Base-by-base conservation (phyloP, 2,888 invertebrate genomes). In the Melanargia galathea region DNA sequence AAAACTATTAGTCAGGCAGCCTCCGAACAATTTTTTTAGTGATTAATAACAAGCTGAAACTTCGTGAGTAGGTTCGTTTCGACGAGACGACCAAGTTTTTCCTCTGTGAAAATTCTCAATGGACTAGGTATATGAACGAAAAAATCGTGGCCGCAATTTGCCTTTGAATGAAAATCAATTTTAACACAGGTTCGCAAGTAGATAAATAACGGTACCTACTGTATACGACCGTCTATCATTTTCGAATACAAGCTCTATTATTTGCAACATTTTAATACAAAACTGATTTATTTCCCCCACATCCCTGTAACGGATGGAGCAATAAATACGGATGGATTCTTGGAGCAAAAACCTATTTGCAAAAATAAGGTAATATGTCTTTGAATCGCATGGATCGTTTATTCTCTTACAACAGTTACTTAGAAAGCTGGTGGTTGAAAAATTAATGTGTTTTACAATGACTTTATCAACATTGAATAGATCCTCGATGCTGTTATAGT, bases 361-460 rank as follows among this genome's bases (percentile, higher is more conserved):
- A 57, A 45, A 20, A 55, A 57, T 57, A 57, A 45, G 45, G 57
- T 33, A 18, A 57, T 57, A 46, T 45, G 30, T 57, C 57, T 57
- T 20, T 45, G 45, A 45, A 57, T 33, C 5, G 5, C 18, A 16
- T 11, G 40, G 24, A 43, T 51, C 30, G 49, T 2, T 16, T 49
- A 49, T 49, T 26, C 26, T 26, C 49, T 30, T 49, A 10, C 30
- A 26, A 49, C 30, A 49, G 49, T 16, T 8, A 22, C n/a, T 8
- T 7, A 45, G 16, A 10, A 16, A 43, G 43, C 18, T 46, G 8
- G 43, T 18, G 43, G 45, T 18, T n/a, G n/a, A n/a, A n/a, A n/a
- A n/a, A n/a, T n/a, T n/a, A n/a, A 18, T 46, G 11, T 3, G 20
- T 20, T 3, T 45, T 45, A 7, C 3, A 20, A 45, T 20, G 11